Percentiles rank a stretch among this genome's conserved stretches.
Conservation (phyloP, 1,140 invertebrate species). For the Camponotus vicinus region DNA sequence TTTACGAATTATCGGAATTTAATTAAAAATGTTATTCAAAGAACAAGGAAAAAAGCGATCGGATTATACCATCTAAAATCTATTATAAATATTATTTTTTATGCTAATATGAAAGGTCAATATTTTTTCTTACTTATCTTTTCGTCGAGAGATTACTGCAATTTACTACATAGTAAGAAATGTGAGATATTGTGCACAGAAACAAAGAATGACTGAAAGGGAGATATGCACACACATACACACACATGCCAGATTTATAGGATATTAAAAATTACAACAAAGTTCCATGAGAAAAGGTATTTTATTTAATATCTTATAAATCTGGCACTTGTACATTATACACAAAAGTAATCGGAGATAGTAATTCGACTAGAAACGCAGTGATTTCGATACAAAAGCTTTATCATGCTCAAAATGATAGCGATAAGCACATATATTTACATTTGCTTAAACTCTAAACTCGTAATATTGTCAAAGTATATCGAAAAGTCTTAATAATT, state of each 20-base stretch:
- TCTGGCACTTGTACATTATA: slow-evolving; percentile 80
- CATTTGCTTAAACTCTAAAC: slow-evolving; percentile 22
- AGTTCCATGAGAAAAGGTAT: slow-evolving; percentile 67
- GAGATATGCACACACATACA: not conserved
- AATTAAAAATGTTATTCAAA: not conserved
- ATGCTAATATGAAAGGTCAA: not conserved
- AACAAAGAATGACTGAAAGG: slow-evolving; percentile 16
- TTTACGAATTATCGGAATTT: not conserved
- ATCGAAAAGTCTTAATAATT: slow-evolving; percentile 55
- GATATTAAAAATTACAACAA: slow-evolving; percentile 74
- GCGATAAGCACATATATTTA: slow-evolving; percentile 21
- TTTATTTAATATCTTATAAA: slow-evolving; percentile 83
- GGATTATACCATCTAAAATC: not conserved
- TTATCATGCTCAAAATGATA: slow-evolving; percentile 49
- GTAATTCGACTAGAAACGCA: slow-evolving; percentile 74
- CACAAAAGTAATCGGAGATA: slow-evolving; percentile 58
- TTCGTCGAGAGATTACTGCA: not conserved
- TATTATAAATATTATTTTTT: not conserved
- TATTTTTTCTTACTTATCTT: not conserved
- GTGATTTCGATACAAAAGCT: slow-evolving; percentile 50
- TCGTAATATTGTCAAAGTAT: slow-evolving; percentile 11
- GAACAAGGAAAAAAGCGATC: slow-evolving; percentile 19
- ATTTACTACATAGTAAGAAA: not conserved
- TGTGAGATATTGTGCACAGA: slow-evolving; percentile 9
- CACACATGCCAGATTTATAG: slow-evolving; percentile 81